Evolutionary conservation across 2,797 vertebrate genomes (phyloP).

Genomic region (Dromococcyx pavoninus): DNA sequence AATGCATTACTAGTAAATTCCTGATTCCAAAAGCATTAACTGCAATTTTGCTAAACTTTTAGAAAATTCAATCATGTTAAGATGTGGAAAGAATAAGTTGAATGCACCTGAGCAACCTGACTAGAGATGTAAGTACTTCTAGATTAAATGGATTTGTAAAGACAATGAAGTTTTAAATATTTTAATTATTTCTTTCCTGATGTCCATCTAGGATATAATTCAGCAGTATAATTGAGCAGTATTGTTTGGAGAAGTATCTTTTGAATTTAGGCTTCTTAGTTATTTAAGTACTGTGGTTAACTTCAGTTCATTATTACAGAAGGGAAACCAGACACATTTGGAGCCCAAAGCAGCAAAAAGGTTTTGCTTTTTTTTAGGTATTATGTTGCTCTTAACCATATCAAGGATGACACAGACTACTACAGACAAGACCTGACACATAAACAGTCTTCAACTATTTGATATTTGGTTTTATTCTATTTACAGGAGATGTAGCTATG

Average conservation of each 20-base stretch:
- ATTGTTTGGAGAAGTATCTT: neutral
- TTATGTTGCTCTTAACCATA: neutral
- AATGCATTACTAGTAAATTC: neutral
- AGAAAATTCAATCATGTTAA: neutral
- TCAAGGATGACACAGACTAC: neutral
- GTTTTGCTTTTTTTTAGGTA: neutral
- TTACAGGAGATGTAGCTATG: neutral
- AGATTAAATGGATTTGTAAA: neutral
- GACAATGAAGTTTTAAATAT: neutral
- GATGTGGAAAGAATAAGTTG: neutral
- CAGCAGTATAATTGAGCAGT: too few relatives aligned
- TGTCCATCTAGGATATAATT: neutral
- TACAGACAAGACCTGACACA: neutral
- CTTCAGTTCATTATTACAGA: neutral
- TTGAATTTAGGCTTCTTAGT: neutral
- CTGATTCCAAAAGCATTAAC: neutral
- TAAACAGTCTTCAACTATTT: neutral
- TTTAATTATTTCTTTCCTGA: neutral
- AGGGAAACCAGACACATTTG: neutral
- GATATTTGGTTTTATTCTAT: neutral
- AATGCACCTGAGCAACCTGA: neutral
- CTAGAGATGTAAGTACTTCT: neutral
- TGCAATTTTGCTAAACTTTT: neutral
- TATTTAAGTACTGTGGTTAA: neutral
- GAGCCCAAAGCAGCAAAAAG: neutral